These are phyloP conservation scores for Ectropis grisescens DNA, from an alignment of 1,140 invertebrate species.

Conservation along the genomic window DNA sequence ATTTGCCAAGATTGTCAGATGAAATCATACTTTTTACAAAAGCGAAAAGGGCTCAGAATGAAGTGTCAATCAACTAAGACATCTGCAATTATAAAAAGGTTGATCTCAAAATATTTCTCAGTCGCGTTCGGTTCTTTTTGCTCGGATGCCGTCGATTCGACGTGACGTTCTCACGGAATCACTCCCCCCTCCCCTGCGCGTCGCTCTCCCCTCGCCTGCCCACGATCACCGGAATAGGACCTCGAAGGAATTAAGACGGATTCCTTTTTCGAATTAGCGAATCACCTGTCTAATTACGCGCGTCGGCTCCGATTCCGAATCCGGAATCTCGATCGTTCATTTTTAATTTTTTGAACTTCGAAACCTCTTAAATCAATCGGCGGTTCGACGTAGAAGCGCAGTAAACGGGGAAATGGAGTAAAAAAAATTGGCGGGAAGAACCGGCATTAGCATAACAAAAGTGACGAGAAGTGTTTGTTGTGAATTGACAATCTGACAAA, in stretches of 20 bases:
- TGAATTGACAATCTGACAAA: slow-evolving; percentile 61
- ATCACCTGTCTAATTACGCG: slow-evolving; percentile 59
- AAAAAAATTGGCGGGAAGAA: slow-evolving; percentile 1
- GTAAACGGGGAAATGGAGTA: no score
- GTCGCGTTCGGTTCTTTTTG: slow-evolving; percentile 38
- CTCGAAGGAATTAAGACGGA: slow-evolving; percentile 40
- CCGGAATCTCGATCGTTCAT: slow-evolving; percentile 17
- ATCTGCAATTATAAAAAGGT: slow-evolving; percentile 19
- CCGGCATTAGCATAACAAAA: slow-evolving; percentile 52
- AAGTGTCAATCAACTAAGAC: slow-evolving; percentile 20
- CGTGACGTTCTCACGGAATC: slow-evolving; percentile 63
- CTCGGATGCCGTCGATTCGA: slow-evolving; percentile 47
- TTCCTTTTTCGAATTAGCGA: slow-evolving; percentile 57
- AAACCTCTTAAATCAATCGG: no score
- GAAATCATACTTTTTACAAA: slow-evolving; percentile 2
- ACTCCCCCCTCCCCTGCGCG: no score
- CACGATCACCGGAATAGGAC: slow-evolving; percentile 22
- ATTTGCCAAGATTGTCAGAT: neutral
- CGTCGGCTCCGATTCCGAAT: slow-evolving; percentile 26
- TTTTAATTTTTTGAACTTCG: no score
- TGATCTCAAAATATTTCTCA: slow-evolving; percentile 19
- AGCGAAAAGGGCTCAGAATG: slow-evolving; percentile 16
- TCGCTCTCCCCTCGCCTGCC: slow-evolving; percentile 15
- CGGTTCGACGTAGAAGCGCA: no score
- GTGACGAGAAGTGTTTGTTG: slow-evolving; percentile 34